Percentiles rank a stretch among this genome's conserved stretches.
These are phyloP conservation scores for Coptodon bakossiorum DNA, from an alignment of 2,113 vertebrate species.

Conservation along the genomic window DNA sequence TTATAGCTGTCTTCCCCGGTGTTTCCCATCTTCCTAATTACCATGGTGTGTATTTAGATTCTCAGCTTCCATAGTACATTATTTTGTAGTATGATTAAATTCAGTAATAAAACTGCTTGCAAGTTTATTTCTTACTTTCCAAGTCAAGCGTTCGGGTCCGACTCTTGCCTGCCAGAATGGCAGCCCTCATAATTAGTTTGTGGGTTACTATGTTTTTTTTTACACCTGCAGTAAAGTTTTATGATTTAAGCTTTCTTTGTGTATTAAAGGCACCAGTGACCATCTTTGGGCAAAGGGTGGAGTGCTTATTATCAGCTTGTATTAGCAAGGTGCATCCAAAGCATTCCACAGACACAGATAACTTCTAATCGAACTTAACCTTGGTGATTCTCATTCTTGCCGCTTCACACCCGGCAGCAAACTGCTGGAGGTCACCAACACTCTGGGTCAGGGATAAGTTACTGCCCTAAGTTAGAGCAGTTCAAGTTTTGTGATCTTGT, in stretches of 20 bases:
- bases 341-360: not conserved
- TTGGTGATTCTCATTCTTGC: not conserved
- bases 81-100: not conserved
- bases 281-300: not conserved
- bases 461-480: not conserved
- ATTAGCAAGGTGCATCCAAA: not conserved
- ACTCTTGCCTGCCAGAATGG: not conserved
- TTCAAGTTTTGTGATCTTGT: not conserved
- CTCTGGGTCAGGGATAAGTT: not conserved
- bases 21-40: not conserved
- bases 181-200: not conserved
- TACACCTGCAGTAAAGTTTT: not conserved
- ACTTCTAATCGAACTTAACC: not conserved
- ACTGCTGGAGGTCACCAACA: not conserved
- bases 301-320: not conserved
- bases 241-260: not conserved
- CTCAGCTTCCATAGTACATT: accelerated
- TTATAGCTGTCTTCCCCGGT: not conserved
- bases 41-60: not conserved
- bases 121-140: not conserved
- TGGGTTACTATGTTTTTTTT: not conserved
- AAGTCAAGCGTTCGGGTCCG: not conserved
- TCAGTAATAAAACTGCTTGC: not conserved
- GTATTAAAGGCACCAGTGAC: not conserved
- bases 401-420: not conserved